Percentiles rank a stretch among this genome's conserved stretches.
These are phyloP conservation scores for Vicugna pacos DNA, from an alignment of 2,113 vertebrate species.

Conservation along the genomic window DNA sequence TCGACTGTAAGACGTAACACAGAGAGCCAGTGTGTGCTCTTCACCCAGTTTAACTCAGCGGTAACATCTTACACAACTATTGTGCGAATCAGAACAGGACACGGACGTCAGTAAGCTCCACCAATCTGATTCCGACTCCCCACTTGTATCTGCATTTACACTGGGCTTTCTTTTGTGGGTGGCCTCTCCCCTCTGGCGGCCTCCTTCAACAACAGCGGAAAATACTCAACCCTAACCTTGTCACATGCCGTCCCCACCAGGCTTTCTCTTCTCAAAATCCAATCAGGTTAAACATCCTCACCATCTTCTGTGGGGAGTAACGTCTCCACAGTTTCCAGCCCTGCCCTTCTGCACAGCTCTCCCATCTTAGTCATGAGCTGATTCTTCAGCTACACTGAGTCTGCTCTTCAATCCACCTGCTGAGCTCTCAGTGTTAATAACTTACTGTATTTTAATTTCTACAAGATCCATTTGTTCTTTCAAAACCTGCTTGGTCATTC, in stretches of 20 bases:
- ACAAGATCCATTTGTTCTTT: background rate
- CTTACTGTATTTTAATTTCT: background rate
- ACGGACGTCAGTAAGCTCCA: background rate
- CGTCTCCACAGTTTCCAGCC: background rate
- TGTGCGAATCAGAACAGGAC: background rate
- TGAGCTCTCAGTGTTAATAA: background rate
- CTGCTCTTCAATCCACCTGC: background rate
- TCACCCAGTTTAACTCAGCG: background rate
- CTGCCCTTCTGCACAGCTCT: background rate
- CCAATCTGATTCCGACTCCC: background rate
- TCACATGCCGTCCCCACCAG: background rate
- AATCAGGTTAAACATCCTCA: background rate
- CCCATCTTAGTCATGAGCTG: background rate
- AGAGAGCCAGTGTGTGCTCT: background rate
- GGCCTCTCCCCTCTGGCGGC: background rate
- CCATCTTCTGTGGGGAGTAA: background rate
- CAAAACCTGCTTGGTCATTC: conserved; percentile 5
- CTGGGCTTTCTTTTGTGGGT: background rate
- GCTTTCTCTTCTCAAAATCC: background rate
- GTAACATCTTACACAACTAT: background rate
- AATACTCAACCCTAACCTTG: background rate
- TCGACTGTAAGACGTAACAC: background rate
- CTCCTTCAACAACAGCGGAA: background rate
- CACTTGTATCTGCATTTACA: background rate
- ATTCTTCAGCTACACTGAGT: background rate